A percentile compares a stretch with the other conserved stretches of the same genome.
phyloP scores from a whole-genome alignment of 2,888 invertebrate species.

The Coleophora flavipennella region DNA sequence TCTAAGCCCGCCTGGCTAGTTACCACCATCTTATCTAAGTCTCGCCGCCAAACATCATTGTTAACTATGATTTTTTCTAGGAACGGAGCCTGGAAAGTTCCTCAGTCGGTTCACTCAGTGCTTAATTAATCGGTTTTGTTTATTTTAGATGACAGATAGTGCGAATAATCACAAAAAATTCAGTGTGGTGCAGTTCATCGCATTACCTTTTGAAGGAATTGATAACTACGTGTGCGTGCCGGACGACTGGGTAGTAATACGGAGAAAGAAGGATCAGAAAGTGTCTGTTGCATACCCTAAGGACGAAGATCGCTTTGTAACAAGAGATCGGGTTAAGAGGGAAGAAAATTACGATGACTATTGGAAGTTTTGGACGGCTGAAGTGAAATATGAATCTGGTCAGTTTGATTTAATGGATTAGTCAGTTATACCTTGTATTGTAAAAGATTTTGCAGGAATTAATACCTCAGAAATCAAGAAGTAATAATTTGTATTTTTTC shows the following conservation, averaged over 20 bases:
- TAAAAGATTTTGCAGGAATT: not conserved
- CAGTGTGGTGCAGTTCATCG: constrained; percentile 6
- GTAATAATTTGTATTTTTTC: constrained; percentile 4
- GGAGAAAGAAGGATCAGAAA: not conserved
- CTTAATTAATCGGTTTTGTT: not conserved
- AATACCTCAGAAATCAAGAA: not conserved
- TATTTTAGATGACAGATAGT: not conserved
- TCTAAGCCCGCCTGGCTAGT: too few relatives aligned
- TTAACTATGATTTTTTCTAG: too few relatives aligned
- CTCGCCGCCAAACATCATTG: too few relatives aligned
- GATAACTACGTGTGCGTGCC: constrained; percentile 11
- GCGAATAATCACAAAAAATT: not conserved
- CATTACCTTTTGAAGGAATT: constrained; percentile 9
- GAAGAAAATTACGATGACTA: constrained; percentile 4
- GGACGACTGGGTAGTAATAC: constrained; percentile 4
- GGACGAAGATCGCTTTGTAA: constrained; percentile 6
- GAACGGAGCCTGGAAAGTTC: too few relatives aligned
- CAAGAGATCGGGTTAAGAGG: constrained; percentile 8
- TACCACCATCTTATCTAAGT: too few relatives aligned
- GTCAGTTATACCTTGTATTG: not conserved
- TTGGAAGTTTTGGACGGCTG: constrained; percentile 8
- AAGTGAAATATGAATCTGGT: constrained; percentile 6
- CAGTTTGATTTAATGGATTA: constrained; percentile 6
- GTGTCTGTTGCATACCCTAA: constrained; percentile 6
- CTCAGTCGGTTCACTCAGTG: not conserved